Evolutionary conservation across 2,888 invertebrate species (phyloP).

Genomic region (Andricus curvator): DNA sequence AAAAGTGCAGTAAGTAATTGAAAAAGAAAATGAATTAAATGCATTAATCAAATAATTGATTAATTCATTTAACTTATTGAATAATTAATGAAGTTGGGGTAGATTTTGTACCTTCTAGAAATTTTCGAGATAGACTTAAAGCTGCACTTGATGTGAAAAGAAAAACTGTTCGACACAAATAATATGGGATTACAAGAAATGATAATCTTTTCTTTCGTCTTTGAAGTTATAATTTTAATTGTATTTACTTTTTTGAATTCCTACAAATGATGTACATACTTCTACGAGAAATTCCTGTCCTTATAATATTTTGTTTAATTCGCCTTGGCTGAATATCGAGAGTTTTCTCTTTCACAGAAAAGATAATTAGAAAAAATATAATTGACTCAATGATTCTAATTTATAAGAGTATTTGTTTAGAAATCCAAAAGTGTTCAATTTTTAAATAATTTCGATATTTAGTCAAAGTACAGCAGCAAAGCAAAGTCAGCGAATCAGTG

Average conservation of each 20-base stretch:
- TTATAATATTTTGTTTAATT: slow-evolving; percentile 19
- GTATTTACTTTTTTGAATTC: neutral
- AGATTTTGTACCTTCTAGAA: neutral
- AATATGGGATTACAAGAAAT: neutral
- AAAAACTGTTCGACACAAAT: slow-evolving; percentile 22
- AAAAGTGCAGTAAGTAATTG: slow-evolving; percentile 10
- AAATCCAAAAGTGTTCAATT: slow-evolving; percentile 2
- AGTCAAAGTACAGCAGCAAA: slow-evolving; percentile 2
- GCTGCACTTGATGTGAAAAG: slow-evolving; percentile 28
- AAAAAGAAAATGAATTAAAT: neutral
- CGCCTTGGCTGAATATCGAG: slow-evolving; percentile 33
- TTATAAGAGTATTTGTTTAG: neutral
- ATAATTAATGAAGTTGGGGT: neutral
- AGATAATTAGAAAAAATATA: neutral
- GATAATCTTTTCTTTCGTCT: neutral
- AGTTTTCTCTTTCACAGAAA: slow-evolving; percentile 1
- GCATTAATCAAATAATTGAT: neutral
- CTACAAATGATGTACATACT: slow-evolving; percentile 33
- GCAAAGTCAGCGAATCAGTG: slow-evolving; percentile 32
- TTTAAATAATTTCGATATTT: slow-evolving; percentile 22
- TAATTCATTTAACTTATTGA: neutral
- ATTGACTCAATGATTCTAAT: neutral
- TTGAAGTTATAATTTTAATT: slow-evolving; percentile 14
- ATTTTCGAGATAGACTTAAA: neutral
- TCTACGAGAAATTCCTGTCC: slow-evolving; percentile 15